Evolutionary conservation across 1,140 invertebrate species (phyloP).

Genomic region (Drosophila yakuba): DNA sequence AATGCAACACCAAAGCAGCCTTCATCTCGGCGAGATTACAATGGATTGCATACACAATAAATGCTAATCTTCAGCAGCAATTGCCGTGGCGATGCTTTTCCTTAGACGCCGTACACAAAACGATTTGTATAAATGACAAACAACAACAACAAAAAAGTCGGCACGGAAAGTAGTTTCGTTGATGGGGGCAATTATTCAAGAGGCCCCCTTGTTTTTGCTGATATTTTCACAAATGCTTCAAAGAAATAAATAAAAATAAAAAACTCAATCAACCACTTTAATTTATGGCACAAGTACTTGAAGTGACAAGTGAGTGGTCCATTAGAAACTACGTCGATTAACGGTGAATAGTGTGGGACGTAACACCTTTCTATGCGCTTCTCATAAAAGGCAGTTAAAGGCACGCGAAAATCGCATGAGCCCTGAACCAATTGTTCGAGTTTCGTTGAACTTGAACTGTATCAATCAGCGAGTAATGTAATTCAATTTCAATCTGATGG

Average conservation of each 20-base stretch:
- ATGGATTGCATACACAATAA: slow-evolving; percentile 20
- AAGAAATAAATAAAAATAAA: slow-evolving; percentile 26
- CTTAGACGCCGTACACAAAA: slow-evolving; percentile 29
- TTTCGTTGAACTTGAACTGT: slow-evolving; percentile 24
- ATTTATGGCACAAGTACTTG: slow-evolving; percentile 31
- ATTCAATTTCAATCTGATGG: slow-evolving; percentile 31
- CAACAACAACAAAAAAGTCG: slow-evolving; percentile 10
- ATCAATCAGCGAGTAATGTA: slow-evolving; percentile 26
- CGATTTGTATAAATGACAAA: slow-evolving; percentile 52
- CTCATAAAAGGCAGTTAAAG: slow-evolving; percentile 1
- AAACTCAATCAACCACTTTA: slow-evolving; percentile 19
- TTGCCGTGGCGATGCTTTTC: slow-evolving; percentile 38
- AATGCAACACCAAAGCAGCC: background rate
- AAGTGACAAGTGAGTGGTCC: slow-evolving; percentile 26
- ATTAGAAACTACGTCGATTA: slow-evolving; percentile 23
- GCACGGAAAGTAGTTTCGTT: slow-evolving; percentile 17
- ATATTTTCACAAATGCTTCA: slow-evolving; percentile 22
- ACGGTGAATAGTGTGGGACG: slow-evolving; percentile 3
- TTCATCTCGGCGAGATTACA: slow-evolving; percentile 1
- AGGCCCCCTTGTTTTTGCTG: slow-evolving; percentile 4
- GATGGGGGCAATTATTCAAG: slow-evolving; percentile 36
- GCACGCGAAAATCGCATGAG: slow-evolving; percentile 6
- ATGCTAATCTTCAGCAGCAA: slow-evolving; percentile 38
- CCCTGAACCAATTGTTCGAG: slow-evolving; percentile 31
- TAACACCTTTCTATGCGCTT: slow-evolving; percentile 14